Percentiles rank a stretch among this genome's conserved stretches.
These are phyloP conservation scores for Montipora capitata DNA, from an alignment of 92 coral and sea anemone genomes.

Conservation along the genomic window DNA sequence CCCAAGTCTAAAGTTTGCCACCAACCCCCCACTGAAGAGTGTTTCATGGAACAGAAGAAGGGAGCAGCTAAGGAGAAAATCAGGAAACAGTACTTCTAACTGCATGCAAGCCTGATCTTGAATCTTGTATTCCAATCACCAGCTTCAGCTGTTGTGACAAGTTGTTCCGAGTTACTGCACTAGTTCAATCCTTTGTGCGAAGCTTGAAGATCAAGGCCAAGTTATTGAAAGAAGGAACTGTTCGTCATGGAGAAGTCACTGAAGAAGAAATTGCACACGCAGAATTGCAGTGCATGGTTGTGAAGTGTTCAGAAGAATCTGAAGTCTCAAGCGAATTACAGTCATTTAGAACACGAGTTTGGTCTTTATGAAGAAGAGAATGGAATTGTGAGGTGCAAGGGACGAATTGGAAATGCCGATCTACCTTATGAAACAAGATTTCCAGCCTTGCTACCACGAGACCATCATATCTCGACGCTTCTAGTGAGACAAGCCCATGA, in stretches of 20 bases:
- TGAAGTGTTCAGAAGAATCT: slow-evolving; percentile 46
- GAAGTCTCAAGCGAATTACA: slow-evolving; percentile 34
- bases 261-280: slow-evolving; percentile 42
- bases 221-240: background rate
- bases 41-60: too few species aligned
- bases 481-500: slow-evolving; percentile 54
- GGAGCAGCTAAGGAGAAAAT: too few species aligned
- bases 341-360: slow-evolving; percentile 49
- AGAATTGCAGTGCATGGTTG: slow-evolving; percentile 45
- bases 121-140: too few species aligned
- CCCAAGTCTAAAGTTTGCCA: too few species aligned
- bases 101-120: too few species aligned
- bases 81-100: too few species aligned
- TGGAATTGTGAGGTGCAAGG: slow-evolving; percentile 56
- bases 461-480: slow-evolving; percentile 55
- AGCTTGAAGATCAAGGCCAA: slow-evolving; percentile 45
- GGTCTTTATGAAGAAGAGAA: slow-evolving; percentile 54
- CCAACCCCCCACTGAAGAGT: too few species aligned
- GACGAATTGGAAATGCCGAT: slow-evolving; percentile 64
- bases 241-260: background rate
- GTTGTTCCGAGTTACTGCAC: slow-evolving; percentile 61
- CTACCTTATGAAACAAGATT: slow-evolving; percentile 33
- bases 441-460: slow-evolving; percentile 46
- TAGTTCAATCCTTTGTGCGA: slow-evolving; percentile 23
- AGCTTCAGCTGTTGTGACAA: slow-evolving; percentile 43